These are phyloP conservation scores for Plectropomus leopardus DNA, from an alignment of 2,113 vertebrate species.

Conservation along the genomic window DNA sequence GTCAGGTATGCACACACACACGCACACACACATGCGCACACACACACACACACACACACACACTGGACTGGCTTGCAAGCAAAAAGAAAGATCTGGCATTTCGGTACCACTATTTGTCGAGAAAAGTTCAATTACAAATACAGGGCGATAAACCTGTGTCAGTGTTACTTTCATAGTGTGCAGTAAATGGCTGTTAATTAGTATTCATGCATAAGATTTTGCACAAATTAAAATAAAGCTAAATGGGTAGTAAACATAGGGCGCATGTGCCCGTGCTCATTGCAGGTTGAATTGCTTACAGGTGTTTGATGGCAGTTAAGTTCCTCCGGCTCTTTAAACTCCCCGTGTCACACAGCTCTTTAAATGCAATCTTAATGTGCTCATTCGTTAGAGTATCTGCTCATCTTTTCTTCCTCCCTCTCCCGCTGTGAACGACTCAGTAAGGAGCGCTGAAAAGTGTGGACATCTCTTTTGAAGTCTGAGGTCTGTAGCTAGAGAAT, in stretches of 20 bases:
- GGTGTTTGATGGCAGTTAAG: constrained; percentile 23
- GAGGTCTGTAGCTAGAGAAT: constrained; percentile 4
- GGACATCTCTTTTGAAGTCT: constrained; percentile 4
- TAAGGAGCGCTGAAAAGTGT: not conserved
- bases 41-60: constrained; percentile 11
- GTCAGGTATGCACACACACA: constrained; percentile 27
- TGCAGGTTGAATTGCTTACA: constrained; percentile 31
- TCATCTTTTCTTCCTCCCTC: not conserved
- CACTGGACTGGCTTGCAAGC: not conserved
- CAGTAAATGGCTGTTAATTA: not conserved
- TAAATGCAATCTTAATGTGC: not conserved
- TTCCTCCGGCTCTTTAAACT: constrained; percentile 10
- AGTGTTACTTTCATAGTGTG: not conserved
- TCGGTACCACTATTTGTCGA: not conserved
- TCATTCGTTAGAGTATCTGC: not conserved
- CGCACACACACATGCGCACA: constrained; percentile 8
- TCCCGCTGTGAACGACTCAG: not conserved
- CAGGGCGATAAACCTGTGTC: not conserved
- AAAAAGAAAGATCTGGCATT: constrained; percentile 1
- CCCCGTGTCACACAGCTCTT: not conserved
- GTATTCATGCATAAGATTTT: not conserved
- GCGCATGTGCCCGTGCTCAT: not conserved
- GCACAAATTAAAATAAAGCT: not conserved
- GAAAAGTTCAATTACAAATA: not conserved
- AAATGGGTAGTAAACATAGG: not conserved